phyloP scores from a whole-genome alignment of 1,140 invertebrate species.

The Cotesia glomerata region DNA sequence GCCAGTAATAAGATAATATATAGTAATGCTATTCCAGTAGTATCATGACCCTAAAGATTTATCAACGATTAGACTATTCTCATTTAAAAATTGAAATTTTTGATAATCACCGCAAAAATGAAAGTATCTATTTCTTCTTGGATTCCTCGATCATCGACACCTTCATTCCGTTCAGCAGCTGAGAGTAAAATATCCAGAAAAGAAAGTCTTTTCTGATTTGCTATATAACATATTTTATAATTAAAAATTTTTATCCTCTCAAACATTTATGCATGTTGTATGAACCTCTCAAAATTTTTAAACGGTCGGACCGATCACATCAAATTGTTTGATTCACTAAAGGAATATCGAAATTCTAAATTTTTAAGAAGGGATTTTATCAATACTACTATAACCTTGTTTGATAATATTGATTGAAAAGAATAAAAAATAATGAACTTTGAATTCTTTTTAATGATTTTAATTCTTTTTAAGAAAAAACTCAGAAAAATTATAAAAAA shows the following conservation, averaged over 20 bases:
- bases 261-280: no score
- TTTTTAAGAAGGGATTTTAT: no score
- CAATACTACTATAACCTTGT: no score
- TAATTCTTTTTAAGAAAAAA: no score
- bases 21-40: conserved; percentile 69
- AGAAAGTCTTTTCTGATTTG: conserved; percentile 59
- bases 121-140: conserved; percentile 85
- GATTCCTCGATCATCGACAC: conserved; percentile 69
- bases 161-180: conserved; percentile 61
- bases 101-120: conserved; percentile 72
- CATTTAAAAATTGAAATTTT: background rate
- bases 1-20: conserved; percentile 70
- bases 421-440: no score
- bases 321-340: no score
- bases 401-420: no score
- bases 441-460: no score
- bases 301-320: no score
- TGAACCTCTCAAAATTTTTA: no score
- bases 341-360: no score
- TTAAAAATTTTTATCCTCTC: background rate
- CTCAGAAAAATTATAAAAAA: no score
- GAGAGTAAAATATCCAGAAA: conserved; percentile 80
- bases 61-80: background rate
- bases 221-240: background rate
- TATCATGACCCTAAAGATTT: conserved; percentile 69